A percentile compares a stretch with the other conserved stretches of the same genome.
Conservation (phyloP, 2,797 vertebrate genomes). For the Tympanoctomys barrerae region DNA sequence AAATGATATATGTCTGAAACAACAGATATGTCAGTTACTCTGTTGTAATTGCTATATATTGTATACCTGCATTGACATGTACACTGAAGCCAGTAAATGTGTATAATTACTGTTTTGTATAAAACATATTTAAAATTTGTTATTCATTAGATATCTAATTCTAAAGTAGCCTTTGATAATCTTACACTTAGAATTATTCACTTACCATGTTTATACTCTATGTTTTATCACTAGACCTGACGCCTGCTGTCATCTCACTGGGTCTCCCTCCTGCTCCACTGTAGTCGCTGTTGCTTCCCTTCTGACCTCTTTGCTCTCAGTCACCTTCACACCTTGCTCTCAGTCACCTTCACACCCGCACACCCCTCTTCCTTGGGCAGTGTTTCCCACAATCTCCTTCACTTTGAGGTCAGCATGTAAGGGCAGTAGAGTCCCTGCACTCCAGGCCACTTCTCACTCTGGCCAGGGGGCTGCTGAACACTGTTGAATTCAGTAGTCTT, state of each 20-base stretch:
- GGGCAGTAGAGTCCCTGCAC: fast-evolving
- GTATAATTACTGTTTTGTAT: neutral
- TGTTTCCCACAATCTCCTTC: neutral
- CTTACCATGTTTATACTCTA: neutral
- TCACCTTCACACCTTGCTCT: neutral
- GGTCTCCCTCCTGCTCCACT: neutral
- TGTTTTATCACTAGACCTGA: neutral
- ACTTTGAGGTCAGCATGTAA: neutral
- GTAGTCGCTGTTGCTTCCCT: neutral
- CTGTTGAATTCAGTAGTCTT: neutral
- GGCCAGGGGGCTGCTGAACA: neutral
- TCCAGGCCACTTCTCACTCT: neutral
- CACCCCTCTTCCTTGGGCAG: neutral
- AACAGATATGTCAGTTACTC: neutral
- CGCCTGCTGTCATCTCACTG: neutral
- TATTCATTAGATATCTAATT: conserved; percentile 18
- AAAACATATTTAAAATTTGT: neutral
- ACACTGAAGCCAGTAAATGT: neutral
- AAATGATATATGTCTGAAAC: neutral
- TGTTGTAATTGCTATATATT: neutral
- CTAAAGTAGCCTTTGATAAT: neutral
- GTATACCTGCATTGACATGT: neutral
- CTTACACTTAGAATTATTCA: neutral
- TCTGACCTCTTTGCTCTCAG: neutral
- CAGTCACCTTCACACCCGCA: neutral